A percentile compares a stretch with the other conserved stretches of the same genome.
Evolutionary conservation across 2,888 invertebrate species (phyloP).

Genomic region (Thelaira solivaga): DNA sequence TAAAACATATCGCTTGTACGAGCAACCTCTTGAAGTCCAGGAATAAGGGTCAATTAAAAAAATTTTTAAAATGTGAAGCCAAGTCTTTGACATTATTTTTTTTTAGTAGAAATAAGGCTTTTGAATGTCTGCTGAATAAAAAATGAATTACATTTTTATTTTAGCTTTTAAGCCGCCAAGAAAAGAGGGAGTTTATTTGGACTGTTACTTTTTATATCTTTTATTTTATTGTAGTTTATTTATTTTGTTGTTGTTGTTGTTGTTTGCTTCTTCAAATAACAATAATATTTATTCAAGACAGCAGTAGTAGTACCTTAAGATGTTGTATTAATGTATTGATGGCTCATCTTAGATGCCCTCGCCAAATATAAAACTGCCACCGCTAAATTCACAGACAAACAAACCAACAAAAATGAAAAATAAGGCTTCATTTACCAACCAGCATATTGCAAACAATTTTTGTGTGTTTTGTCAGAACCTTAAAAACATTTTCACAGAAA

Average conservation of each 20-base stretch:
- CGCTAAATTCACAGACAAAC: slow-evolving; percentile 21
- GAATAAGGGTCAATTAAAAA: too few relatives aligned
- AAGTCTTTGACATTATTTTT: too few relatives aligned
- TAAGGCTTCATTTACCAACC: slow-evolving; percentile 22
- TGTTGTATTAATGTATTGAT: slow-evolving; percentile 50
- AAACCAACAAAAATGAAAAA: background rate
- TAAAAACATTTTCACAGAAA: slow-evolving; percentile 18
- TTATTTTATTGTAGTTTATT: slow-evolving; percentile 8
- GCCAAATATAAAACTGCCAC: slow-evolving; percentile 52
- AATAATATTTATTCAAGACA: slow-evolving; percentile 27
- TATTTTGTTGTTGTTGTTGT: background rate
- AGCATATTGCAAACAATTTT: slow-evolving; percentile 41
- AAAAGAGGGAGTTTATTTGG: slow-evolving; percentile 28
- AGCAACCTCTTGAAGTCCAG: too few relatives aligned
- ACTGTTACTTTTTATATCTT: slow-evolving; percentile 29
- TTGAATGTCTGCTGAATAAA: background rate
- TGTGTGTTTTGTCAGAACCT: slow-evolving; percentile 27
- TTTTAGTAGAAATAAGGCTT: background rate
- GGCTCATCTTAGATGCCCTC: slow-evolving; percentile 55
- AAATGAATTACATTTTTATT: slow-evolving; percentile 16
- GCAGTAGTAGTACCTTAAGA: slow-evolving; percentile 5
- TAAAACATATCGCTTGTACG: too few relatives aligned
- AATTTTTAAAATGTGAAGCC: too few relatives aligned
- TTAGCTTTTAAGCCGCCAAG: background rate
- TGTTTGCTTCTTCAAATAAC: slow-evolving; percentile 27